Conservation (phyloP, 2,113 vertebrate genomes). For the Rattus rattus region DNA sequence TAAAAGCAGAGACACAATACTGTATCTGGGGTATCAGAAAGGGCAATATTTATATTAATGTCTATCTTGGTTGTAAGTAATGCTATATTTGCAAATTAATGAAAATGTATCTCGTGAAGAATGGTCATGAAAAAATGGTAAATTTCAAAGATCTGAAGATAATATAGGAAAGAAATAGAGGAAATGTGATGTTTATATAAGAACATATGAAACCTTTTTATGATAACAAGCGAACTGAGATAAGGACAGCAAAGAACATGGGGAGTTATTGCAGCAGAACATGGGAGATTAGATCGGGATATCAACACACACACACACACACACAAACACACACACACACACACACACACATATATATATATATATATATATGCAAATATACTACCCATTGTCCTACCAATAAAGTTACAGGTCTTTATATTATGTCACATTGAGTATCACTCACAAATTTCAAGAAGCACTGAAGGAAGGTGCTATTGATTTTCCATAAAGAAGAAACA, state of each 20-base stretch:
- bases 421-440: background rate
- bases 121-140: background rate
- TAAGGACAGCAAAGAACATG: background rate
- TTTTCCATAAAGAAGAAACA: background rate
- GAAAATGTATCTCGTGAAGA: background rate
- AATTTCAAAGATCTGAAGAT: background rate
- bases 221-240: background rate
- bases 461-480: background rate
- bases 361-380: no score
- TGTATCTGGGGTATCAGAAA: no score
- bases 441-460: background rate
- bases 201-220: background rate
- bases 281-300: fast-evolving
- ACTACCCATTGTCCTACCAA: background rate
- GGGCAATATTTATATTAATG: background rate
- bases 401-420: background rate
- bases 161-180: background rate
- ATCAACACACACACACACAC: no score
- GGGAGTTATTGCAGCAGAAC: background rate
- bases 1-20: no score
- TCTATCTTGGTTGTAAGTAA: background rate
- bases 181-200: background rate
- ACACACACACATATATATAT: no score
- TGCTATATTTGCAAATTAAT: fast-evolving
- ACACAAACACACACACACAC: no score